Conservation (phyloP, 37 sponge, comb jelly and placozoan genomes). For the Aphrocallistes beatrix region DNA sequence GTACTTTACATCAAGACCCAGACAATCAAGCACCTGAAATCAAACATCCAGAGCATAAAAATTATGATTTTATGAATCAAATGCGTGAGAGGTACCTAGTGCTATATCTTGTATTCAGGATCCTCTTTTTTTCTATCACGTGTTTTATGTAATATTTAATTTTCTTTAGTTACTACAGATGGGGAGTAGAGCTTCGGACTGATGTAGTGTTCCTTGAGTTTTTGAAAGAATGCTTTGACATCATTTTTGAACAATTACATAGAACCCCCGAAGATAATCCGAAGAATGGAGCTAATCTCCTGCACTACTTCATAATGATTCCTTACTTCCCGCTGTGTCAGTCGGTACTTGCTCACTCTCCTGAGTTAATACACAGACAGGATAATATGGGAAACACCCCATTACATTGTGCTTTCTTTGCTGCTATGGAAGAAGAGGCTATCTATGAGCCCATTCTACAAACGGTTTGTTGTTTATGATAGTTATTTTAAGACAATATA, state of each 20-base stretch:
- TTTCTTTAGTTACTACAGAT: slow-evolving; percentile 15
- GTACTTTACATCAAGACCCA: background rate
- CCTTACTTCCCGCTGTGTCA: background rate
- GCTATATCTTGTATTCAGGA: too few species aligned
- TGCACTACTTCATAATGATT: slow-evolving; percentile 10
- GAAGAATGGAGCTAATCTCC: background rate
- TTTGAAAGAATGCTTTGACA: background rate
- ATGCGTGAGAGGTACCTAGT: background rate
- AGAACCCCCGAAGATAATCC: slow-evolving; percentile 6
- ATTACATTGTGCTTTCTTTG: slow-evolving; percentile 13
- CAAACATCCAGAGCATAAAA: too few species aligned
- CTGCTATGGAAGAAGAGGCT: slow-evolving; percentile 1
- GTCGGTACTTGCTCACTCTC: background rate
- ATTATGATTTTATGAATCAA: background rate
- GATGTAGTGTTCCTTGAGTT: background rate
- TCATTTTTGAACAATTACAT: background rate
- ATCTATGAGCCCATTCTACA: background rate
- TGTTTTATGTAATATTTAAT: too few species aligned
- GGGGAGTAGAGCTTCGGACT: background rate
- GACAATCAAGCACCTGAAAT: too few species aligned
- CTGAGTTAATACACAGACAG: background rate
- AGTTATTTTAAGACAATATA: too few species aligned
- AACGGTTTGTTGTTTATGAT: too few species aligned
- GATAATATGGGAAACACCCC: background rate
- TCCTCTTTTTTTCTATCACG: too few species aligned